A percentile compares a stretch with the other conserved stretches of the same genome.
Conservation (phyloP, 2,888 invertebrate species). For the Drosophila basisetae region DNA sequence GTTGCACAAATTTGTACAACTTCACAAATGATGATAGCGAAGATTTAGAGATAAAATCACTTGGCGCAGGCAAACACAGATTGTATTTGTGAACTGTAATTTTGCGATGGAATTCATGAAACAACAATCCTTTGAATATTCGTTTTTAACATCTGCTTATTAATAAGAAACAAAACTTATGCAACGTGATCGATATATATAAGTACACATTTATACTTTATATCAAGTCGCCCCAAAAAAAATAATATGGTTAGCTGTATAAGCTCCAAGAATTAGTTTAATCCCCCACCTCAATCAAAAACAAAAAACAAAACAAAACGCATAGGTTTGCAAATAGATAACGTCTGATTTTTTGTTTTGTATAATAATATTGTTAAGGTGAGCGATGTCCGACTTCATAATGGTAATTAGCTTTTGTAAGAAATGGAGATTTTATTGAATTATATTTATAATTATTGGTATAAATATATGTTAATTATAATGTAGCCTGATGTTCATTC, state of each 20-base stretch:
- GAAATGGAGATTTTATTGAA: slow-evolving; percentile 73
- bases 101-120: neutral
- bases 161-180: neutral
- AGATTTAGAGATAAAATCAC: neutral
- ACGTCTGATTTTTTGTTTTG: neutral
- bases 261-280: neutral
- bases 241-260: neutral
- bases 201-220: neutral
- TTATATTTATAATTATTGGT: slow-evolving; percentile 69
- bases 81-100: neutral
- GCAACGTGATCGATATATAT: neutral
- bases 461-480: slow-evolving; percentile 72
- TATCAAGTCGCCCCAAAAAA: neutral
- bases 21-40: neutral
- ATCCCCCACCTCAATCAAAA: neutral
- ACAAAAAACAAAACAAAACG: neutral
- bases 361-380: neutral
- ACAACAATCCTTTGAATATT: neutral
- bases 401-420: slow-evolving; percentile 41
- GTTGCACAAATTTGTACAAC: neutral
- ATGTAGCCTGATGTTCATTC: slow-evolving; percentile 56
- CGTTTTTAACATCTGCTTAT: neutral
- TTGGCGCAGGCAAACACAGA: neutral
- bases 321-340: neutral
- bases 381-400: slow-evolving; percentile 7